phyloP scores from a whole-genome alignment of 2,113 vertebrate species.

The Lepus americanus region DNA sequence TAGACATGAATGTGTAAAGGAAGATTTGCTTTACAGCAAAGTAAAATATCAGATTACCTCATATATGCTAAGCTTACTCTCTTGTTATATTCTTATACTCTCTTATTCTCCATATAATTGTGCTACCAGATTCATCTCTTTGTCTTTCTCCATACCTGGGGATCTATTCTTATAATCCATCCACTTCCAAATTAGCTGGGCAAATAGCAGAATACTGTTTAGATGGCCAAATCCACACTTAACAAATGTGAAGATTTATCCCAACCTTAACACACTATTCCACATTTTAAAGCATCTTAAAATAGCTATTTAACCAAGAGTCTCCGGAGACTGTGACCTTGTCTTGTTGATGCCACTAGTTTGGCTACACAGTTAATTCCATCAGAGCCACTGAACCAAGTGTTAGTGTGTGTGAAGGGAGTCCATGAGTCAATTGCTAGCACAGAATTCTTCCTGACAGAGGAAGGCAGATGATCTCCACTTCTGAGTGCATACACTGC shows the following conservation, averaged over 20 bases:
- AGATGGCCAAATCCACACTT: slow-evolving; percentile 12
- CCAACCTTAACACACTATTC: slow-evolving; percentile 24
- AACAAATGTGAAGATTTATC: slow-evolving; percentile 15
- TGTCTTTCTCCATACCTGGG: neutral
- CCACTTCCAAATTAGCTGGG: slow-evolving; percentile 20
- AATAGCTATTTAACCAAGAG: slow-evolving; percentile 61
- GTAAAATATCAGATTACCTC: neutral
- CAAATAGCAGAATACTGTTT: neutral
- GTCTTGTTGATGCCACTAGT: slow-evolving; percentile 55
- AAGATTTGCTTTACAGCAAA: slow-evolving; percentile 31
- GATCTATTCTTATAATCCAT: neutral
- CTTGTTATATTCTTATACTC: neutral
- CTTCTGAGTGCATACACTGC: slow-evolving; percentile 67
- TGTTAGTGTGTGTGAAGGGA: slow-evolving; percentile 42
- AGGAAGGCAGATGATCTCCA: slow-evolving; percentile 74
- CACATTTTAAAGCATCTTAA: slow-evolving; percentile 55
- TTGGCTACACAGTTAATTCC: slow-evolving; percentile 76
- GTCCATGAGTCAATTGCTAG: slow-evolving; percentile 70
- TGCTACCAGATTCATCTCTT: neutral
- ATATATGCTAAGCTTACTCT: neutral
- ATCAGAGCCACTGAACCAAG: slow-evolving; percentile 71
- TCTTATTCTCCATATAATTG: slow-evolving; percentile 6
- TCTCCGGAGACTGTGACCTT: slow-evolving; percentile 39
- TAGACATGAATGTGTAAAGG: neutral
- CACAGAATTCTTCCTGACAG: slow-evolving; percentile 71